phyloP scores from a whole-genome alignment of 1,140 invertebrate genomes.

The Solenopsis fugax region DNA sequence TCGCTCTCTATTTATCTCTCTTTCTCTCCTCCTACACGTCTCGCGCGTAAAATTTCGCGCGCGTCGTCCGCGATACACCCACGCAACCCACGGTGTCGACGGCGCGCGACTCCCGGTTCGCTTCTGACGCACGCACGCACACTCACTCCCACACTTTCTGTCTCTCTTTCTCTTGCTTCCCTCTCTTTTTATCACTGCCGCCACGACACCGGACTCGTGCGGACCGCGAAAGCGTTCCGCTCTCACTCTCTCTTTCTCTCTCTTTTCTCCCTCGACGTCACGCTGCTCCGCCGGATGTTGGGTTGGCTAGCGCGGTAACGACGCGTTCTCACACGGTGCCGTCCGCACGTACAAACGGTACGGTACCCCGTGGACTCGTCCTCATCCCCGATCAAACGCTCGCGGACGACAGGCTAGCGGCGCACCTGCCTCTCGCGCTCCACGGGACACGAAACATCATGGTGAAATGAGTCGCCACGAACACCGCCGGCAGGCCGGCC shows the following conservation, averaged over 20 bases:
- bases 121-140: not conserved
- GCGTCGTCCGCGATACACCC: slow-evolving; percentile 34
- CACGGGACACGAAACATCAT: slow-evolving; percentile 80
- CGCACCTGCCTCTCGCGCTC: slow-evolving; percentile 79
- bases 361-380: slow-evolving; percentile 70
- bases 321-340: not conserved
- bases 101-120: slow-evolving; percentile 52
- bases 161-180: not conserved
- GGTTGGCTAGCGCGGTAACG: not conserved
- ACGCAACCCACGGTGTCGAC: slow-evolving; percentile 59
- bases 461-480: slow-evolving; percentile 77
- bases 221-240: not conserved
- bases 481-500: slow-evolving; percentile 78
- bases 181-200: not conserved
- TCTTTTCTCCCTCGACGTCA: not conserved
- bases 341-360: slow-evolving; percentile 64
- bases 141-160: not conserved
- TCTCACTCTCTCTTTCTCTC: not conserved
- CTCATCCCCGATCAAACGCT: slow-evolving; percentile 73
- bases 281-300: not conserved
- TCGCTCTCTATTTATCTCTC: slow-evolving; percentile 11
- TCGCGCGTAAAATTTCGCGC: slow-evolving; percentile 30
- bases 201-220: slow-evolving; percentile 7
- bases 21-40: slow-evolving; percentile 16
- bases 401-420: slow-evolving; percentile 74